Evolutionary conservation across 1,140 invertebrate genomes (phyloP).

Genomic region (Zaprionus inermis): DNA sequence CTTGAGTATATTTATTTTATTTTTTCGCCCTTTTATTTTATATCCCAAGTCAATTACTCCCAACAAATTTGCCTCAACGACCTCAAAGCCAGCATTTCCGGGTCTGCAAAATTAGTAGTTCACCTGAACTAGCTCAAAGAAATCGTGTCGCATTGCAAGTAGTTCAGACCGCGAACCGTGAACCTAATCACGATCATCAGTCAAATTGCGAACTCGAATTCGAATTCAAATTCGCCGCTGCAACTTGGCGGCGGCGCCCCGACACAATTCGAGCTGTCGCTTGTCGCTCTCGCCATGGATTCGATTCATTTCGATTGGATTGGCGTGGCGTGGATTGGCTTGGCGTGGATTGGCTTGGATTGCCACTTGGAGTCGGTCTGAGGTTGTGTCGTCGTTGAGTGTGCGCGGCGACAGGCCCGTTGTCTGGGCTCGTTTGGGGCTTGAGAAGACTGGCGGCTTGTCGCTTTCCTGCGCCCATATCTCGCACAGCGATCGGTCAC

Average conservation of each 20-base stretch:
- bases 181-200: conserved; percentile 81
- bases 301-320: conserved; percentile 26
- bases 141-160: neutral
- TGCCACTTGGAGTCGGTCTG: conserved; percentile 12
- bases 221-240: conserved; percentile 51
- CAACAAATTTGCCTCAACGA: too few species aligned
- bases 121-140: conserved; percentile 2
- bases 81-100: neutral
- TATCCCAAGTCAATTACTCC: too few species aligned
- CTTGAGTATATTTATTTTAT: too few species aligned
- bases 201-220: conserved; percentile 62
- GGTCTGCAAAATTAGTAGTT: neutral
- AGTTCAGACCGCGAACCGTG: conserved; percentile 8
- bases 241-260: conserved; percentile 56
- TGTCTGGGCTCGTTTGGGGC: conserved; percentile 1
- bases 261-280: conserved; percentile 71
- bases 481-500: conserved; percentile 75
- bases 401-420: neutral
- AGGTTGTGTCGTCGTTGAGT: neutral
- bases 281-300: conserved; percentile 25
- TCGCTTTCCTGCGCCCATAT: conserved; percentile 59
- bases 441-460: conserved; percentile 35
- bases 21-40: too few species aligned
- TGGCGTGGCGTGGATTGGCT: conserved; percentile 33
- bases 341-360: conserved; percentile 22